Evolutionary conservation across 2,888 invertebrate species (phyloP).

Genomic region (Pristionchus mayeri): DNA sequence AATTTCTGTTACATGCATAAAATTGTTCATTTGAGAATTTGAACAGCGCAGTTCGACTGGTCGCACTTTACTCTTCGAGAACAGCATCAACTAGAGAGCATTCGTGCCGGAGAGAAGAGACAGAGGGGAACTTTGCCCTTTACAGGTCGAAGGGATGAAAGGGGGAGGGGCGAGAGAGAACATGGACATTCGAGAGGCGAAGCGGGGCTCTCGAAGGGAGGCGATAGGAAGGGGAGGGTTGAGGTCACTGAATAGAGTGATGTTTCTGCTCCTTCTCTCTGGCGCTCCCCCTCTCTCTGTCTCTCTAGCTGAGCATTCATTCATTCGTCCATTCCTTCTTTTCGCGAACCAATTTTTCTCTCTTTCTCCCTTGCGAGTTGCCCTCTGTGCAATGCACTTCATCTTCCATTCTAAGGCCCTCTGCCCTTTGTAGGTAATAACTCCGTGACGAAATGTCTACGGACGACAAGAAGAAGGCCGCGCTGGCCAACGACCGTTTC

Average conservation of each 20-base stretch:
- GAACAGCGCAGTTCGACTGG: neutral
- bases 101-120: neutral
- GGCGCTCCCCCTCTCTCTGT: slow-evolving; percentile 7
- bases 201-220: neutral
- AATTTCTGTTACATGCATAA: slow-evolving; percentile 29
- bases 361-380: neutral
- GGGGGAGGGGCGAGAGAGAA: neutral
- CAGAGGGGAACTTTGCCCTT: slow-evolving; percentile 12
- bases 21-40: neutral
- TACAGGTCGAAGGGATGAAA: slow-evolving; percentile 19
- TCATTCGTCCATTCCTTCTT: neutral
- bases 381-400: slow-evolving; percentile 28
- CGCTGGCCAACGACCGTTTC: slow-evolving; percentile 41
- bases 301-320: neutral
- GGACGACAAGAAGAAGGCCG: slow-evolving; percentile 47
- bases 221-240: neutral
- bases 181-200: neutral
- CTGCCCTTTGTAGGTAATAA: slow-evolving; percentile 13
- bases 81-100: too few species aligned
- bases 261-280: slow-evolving; percentile 35
- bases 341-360: neutral
- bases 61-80: neutral
- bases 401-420: neutral
- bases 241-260: slow-evolving; percentile 45
- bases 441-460: slow-evolving; percentile 42